Conservation (phyloP, 2,797 vertebrate species). For the Paguma larvata region DNA sequence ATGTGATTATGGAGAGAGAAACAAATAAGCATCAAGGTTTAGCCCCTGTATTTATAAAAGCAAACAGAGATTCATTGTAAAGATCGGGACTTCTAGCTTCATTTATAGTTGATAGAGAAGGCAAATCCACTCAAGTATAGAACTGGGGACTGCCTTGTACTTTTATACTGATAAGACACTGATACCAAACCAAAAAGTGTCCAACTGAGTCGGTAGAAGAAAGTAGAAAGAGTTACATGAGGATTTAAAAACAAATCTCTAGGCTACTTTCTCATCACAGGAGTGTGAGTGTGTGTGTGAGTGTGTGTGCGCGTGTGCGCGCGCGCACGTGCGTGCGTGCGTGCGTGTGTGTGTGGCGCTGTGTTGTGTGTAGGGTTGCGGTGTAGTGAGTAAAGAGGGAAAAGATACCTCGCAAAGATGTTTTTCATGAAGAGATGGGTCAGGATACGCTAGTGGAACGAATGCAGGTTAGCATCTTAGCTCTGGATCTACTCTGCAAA, state of each 20-base stretch:
- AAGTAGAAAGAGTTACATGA: constrained; percentile 56
- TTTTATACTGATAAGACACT: constrained; percentile 49
- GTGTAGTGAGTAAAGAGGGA: not conserved
- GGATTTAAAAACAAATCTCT: constrained; percentile 46
- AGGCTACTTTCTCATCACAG: constrained; percentile 60
- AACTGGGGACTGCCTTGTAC: not conserved
- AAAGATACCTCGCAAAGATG: constrained; percentile 53
- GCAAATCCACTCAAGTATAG: not conserved
- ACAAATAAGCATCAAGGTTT: not conserved
- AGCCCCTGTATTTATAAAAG: constrained; percentile 44
- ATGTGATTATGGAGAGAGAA: constrained; percentile 33
- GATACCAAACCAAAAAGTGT: constrained; percentile 36
- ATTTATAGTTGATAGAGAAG: constrained; percentile 43
- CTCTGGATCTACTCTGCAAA: constrained; percentile 72
- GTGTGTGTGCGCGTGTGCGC: not conserved
- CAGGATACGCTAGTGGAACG: constrained; percentile 76
- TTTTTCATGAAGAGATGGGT: constrained; percentile 80
- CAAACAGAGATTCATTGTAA: constrained; percentile 54
- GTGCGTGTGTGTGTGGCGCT: not conserved
- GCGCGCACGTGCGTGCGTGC: not conserved
- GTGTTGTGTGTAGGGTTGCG: not conserved
- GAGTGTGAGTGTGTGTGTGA: not conserved
- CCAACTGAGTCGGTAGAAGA: constrained; percentile 50
- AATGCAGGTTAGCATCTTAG: constrained; percentile 75
- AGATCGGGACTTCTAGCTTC: constrained; percentile 67